Conservation (phyloP, 2,888 invertebrate species). For the Cataglyphis albicans region DNA sequence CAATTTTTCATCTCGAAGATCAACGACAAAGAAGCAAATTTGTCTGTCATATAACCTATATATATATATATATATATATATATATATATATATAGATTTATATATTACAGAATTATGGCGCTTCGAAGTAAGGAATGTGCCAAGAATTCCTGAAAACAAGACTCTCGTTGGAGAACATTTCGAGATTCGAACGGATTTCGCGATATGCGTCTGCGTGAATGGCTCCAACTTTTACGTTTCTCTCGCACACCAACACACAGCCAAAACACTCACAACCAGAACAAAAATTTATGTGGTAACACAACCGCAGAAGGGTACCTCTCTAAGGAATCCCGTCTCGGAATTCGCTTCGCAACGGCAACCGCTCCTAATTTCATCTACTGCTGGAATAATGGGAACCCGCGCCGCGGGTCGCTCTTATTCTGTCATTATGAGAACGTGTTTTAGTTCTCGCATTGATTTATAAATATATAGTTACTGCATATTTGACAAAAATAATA, state of each 20-base stretch:
- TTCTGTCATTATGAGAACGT: conserved; percentile 28
- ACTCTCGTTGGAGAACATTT: neutral
- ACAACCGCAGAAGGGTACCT: conserved; percentile 36
- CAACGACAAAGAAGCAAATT: conserved; percentile 49
- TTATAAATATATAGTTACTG: conserved; percentile 18
- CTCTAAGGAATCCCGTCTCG: conserved; percentile 59
- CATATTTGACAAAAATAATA: neutral
- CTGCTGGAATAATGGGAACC: conserved; percentile 50
- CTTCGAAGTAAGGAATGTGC: conserved; percentile 54
- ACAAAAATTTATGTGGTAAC: conserved; percentile 48
- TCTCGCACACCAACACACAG: neutral
- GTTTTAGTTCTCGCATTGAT: neutral
- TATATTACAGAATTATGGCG: neutral
- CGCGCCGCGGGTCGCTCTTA: conserved; percentile 34
- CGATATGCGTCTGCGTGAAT: conserved; percentile 61
- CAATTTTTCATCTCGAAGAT: neutral
- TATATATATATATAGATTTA: neutral
- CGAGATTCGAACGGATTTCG: conserved; percentile 59
- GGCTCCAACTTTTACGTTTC: conserved; percentile 16
- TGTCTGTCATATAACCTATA: neutral
- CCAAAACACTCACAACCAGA: neutral
- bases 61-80: neutral
- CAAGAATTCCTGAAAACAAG: conserved; percentile 44
- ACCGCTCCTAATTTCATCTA: conserved; percentile 65
- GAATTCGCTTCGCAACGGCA: conserved; percentile 60